Evolutionary conservation across 2,888 invertebrate species (phyloP), one percentile per base, ranked within the genome.

Genomic region (Idaea biselata): DNA sequence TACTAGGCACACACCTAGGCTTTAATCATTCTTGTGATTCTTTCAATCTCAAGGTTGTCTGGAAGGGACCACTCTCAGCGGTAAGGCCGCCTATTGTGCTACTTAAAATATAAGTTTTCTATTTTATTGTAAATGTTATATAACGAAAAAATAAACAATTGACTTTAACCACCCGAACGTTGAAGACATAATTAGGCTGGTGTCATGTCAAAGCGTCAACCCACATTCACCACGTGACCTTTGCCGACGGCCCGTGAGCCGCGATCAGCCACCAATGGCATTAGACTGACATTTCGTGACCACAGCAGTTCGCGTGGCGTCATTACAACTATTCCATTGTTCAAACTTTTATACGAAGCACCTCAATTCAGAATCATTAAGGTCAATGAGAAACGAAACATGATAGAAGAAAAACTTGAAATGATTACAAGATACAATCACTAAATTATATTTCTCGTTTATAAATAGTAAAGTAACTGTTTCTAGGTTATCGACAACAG

Each of bases 281-380:
- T 79, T 78, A 76, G 73, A 69, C 70, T 79, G 79, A 78, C 81
- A 83, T 83, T 82, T 83, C 82, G 77, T 83, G 83, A 74, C 67
- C 68, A 59, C 72, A 69, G 59, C 68, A 67, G 62, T 58, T 65
- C 65, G 66, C 59, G 60, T 80, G 67, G 79, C 83, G 82, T 83
- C 80, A 78, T 73, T 66, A 61, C 71, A 73, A 71, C 78, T 75
- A 75, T 78, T 78, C 72, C 61, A 69, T 61, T 70, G 71, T 71
- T 79, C 66, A 74, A 80, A 76, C 71, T 79, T 81, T 79, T 73
- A 76, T 72, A 66, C 65, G 66, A 68, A 66, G 64, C 60, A 63
- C 65, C 68, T 74, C 72, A 70, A 76, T 78, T 73, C 65, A 71
- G 70, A 68, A 65, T 72, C 69, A 74, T 76, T 66, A 65, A 60